Evolutionary conservation across 2,113 vertebrate genomes (phyloP).

Genomic region (Chinchilla lanigera): DNA sequence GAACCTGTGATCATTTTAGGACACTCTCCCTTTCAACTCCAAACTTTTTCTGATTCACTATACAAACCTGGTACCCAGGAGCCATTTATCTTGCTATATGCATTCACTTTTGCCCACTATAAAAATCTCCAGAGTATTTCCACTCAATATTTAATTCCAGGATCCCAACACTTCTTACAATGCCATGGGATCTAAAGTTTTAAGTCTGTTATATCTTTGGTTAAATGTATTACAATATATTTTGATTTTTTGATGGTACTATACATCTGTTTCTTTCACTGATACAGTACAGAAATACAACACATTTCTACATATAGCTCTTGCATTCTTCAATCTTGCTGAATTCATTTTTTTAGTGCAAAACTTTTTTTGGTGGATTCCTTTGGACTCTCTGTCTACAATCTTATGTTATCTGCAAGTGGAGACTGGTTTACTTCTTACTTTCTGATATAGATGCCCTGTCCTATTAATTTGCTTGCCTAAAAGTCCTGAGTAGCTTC

Average conservation of each 20-base stretch:
- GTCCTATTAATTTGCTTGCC: no score
- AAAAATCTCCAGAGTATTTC: neutral
- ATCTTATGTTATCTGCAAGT: neutral
- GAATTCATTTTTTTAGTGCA: neutral
- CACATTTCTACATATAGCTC: neutral
- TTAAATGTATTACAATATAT: neutral
- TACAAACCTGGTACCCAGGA: neutral
- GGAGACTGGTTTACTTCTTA: neutral
- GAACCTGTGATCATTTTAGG: neutral
- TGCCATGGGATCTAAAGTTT: neutral
- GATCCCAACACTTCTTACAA: no score
- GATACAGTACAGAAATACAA: neutral
- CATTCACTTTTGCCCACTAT: neutral
- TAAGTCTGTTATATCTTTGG: neutral
- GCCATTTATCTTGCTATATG: neutral
- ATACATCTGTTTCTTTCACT: neutral
- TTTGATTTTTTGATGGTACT: neutral
- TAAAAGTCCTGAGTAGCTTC: neutral
- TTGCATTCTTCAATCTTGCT: neutral
- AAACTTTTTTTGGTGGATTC: neutral
- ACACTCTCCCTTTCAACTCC: neutral
- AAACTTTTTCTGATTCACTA: neutral
- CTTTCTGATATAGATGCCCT: neutral
- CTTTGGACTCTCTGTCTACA: neutral
- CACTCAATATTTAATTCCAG: neutral